Percentiles rank a stretch among this genome's conserved stretches.
phyloP scores from a whole-genome alignment of 2,797 vertebrate genomes.

The Leptatherina wallacei region DNA sequence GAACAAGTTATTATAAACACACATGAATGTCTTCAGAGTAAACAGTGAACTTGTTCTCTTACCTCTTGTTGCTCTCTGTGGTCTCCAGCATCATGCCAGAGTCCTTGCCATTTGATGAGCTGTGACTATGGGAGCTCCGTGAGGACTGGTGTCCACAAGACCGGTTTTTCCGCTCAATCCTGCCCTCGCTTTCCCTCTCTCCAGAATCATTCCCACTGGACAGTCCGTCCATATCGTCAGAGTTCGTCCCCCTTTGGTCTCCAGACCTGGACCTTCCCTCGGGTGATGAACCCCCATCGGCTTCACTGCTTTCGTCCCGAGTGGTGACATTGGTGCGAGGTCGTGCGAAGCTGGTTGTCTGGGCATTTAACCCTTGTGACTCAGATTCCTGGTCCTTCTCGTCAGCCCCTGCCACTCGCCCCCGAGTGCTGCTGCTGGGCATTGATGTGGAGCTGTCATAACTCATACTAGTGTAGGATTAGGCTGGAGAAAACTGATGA shows the following conservation, averaged over 20 bases:
- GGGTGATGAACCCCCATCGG: constrained; percentile 58
- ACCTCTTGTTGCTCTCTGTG: constrained; percentile 93
- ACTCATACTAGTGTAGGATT: constrained; percentile 82
- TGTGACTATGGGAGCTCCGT: constrained; percentile 86
- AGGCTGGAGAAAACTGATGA: constrained; percentile 51
- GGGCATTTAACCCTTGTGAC: constrained; percentile 48
- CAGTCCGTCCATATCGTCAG: constrained; percentile 87
- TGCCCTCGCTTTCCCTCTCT: constrained; percentile 84
- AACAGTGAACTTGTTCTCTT: background rate
- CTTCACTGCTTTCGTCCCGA: constrained; percentile 55
- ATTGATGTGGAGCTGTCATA: constrained; percentile 81
- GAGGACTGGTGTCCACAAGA: constrained; percentile 82
- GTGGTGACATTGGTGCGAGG: constrained; percentile 33
- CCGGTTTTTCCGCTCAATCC: constrained; percentile 61
- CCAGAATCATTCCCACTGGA: constrained; percentile 92
- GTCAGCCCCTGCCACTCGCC: constrained; percentile 68
- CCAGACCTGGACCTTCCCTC: constrained; percentile 61
- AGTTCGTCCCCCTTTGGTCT: constrained; percentile 68
- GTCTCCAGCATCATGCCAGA: constrained; percentile 89
- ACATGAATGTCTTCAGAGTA: background rate
- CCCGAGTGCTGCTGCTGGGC: constrained; percentile 74
- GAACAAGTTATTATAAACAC: background rate
- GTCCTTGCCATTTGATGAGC: constrained; percentile 90
- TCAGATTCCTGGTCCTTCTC: constrained; percentile 68
- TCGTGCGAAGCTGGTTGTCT: constrained; percentile 32